phyloP scores from a whole-genome alignment of 2,888 invertebrate genomes.

The Dichetophora obliterata region DNA sequence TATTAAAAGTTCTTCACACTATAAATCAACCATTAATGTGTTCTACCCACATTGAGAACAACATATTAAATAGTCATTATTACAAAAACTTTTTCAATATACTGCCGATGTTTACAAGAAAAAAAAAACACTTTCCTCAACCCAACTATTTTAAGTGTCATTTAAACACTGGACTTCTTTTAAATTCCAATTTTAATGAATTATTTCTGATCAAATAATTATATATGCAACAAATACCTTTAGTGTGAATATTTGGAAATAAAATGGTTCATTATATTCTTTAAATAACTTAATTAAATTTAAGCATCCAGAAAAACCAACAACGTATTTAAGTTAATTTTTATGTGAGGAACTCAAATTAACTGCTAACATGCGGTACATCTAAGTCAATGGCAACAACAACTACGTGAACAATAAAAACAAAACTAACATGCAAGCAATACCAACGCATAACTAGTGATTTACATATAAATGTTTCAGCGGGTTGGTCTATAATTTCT shows the following conservation, averaged over 20 bases:
- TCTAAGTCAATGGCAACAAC: slow-evolving; percentile 11
- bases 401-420: background rate
- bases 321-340: background rate
- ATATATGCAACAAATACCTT: background rate
- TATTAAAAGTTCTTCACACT: too few species aligned
- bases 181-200: too few species aligned
- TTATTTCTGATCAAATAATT: background rate
- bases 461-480: background rate
- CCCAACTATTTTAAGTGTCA: too few species aligned
- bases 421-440: background rate
- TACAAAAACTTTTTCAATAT: too few species aligned
- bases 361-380: background rate
- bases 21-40: too few species aligned
- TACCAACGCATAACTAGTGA: background rate
- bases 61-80: too few species aligned
- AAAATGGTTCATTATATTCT: background rate
- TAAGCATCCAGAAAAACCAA: background rate
- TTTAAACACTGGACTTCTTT: too few species aligned
- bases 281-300: background rate
- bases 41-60: too few species aligned
- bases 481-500: background rate
- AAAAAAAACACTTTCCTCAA: too few species aligned
- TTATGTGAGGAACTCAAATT: background rate
- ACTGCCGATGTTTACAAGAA: too few species aligned
- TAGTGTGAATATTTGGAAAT: background rate